Conservation (phyloP, 1,140 invertebrate species). For the Bombus picipes region DNA sequence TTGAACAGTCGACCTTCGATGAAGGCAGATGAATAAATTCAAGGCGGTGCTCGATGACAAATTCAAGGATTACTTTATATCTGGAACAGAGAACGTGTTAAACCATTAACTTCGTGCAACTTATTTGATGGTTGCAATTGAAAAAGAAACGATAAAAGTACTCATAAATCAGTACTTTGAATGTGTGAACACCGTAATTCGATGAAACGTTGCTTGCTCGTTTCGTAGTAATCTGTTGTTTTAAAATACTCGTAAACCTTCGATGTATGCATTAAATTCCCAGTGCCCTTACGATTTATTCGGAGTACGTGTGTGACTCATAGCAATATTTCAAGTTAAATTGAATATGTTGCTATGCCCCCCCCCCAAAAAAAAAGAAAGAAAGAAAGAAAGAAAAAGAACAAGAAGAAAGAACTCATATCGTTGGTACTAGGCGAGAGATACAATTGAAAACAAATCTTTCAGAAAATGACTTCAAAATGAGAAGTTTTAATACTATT, state of each 20-base stretch:
- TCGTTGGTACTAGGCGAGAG: no score
- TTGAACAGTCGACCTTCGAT: conserved; percentile 22
- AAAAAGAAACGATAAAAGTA: background rate
- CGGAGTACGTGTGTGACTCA: background rate
- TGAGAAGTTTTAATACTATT: background rate
- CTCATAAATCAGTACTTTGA: background rate
- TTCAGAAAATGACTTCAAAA: no score
- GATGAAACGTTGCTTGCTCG: background rate
- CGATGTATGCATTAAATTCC: background rate
- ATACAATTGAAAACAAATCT: no score
- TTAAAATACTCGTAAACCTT: background rate
- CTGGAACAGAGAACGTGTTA: conserved; percentile 6
- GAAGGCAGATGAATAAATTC: conserved; percentile 37
- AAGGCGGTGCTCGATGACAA: conserved; percentile 18
- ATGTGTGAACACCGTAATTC: background rate
- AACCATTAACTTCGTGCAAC: conserved; percentile 6
- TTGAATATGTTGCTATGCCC: background rate
- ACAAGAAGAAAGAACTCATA: background rate
- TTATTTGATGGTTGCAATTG: background rate
- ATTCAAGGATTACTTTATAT: conserved; percentile 36
- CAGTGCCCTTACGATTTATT: no score
- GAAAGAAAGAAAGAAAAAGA: background rate
- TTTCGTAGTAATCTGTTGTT: background rate
- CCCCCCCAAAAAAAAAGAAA: no score
- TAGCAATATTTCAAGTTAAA: background rate